phyloP scores from a whole-genome alignment of 2,888 invertebrate species.

The Palloptera scutellata region DNA sequence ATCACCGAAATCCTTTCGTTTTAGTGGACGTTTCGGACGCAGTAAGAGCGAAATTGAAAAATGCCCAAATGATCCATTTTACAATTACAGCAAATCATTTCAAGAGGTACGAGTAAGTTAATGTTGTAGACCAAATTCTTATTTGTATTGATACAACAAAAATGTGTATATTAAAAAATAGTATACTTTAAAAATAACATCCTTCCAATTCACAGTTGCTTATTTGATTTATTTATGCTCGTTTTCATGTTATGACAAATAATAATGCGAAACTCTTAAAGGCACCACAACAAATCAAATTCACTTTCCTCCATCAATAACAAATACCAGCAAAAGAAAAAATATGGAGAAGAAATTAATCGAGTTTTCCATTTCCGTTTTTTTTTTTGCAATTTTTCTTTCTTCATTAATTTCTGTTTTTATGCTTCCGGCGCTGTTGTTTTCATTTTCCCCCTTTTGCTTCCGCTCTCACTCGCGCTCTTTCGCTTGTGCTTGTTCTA shows the following conservation, averaged over 20 bases:
- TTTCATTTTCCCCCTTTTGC: too few species aligned
- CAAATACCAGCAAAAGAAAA: not conserved
- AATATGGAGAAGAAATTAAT: slow-evolving; percentile 16
- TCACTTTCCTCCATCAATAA: not conserved
- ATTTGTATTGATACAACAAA: too few species aligned
- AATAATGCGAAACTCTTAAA: too few species aligned
- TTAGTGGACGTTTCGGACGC: slow-evolving; percentile 62
- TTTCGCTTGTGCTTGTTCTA: too few species aligned
- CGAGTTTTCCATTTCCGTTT: slow-evolving; percentile 22
- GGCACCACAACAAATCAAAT: not conserved
- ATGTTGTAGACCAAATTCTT: too few species aligned
- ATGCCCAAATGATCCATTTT: slow-evolving; percentile 57
- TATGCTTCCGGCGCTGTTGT: not conserved
- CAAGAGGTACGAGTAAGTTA: slow-evolving; percentile 61
- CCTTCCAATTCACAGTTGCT: too few species aligned
- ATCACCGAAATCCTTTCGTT: slow-evolving; percentile 62
- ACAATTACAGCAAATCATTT: slow-evolving; percentile 62
- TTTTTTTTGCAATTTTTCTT: slow-evolving; percentile 17
- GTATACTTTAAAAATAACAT: too few species aligned
- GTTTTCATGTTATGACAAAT: too few species aligned
- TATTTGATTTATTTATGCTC: too few species aligned
- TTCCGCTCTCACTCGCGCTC: too few species aligned
- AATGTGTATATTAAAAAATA: too few species aligned
- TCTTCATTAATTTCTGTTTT: not conserved
- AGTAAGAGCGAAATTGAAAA: slow-evolving; percentile 63